phyloP scores from a whole-genome alignment of 2,113 vertebrate species.

The Aplodontia rufa region DNA sequence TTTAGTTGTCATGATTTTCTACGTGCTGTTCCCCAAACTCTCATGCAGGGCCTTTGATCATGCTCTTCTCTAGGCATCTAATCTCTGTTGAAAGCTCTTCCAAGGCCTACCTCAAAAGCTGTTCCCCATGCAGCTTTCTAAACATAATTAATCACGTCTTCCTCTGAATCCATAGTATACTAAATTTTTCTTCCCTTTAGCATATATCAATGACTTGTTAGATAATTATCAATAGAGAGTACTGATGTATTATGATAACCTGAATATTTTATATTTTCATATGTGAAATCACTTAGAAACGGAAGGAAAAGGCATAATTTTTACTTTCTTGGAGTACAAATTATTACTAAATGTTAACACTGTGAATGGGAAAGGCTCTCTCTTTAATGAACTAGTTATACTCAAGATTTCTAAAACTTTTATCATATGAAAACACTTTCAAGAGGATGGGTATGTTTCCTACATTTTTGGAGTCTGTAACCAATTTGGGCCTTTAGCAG shows the following conservation, averaged over 20 bases:
- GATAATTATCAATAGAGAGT: neutral
- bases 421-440: neutral
- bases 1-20: neutral
- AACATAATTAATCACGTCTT: neutral
- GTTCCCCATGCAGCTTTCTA: neutral
- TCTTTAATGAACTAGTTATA: neutral
- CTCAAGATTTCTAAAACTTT: neutral
- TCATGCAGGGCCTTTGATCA: neutral
- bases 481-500: conserved; percentile 41
- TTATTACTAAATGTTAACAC: neutral
- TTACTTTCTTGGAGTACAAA: neutral
- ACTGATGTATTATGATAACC: neutral
- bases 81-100: neutral
- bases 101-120: neutral
- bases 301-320: neutral
- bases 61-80: neutral
- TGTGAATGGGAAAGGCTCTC: neutral
- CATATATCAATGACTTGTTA: neutral
- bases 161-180: neutral
- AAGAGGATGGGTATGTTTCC: neutral
- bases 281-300: neutral
- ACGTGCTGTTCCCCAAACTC: neutral
- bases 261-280: neutral
- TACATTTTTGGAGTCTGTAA: conserved; percentile 2
- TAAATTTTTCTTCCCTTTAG: neutral